Conservation (phyloP, 2,888 invertebrate genomes). For the Panzeria rudis region DNA sequence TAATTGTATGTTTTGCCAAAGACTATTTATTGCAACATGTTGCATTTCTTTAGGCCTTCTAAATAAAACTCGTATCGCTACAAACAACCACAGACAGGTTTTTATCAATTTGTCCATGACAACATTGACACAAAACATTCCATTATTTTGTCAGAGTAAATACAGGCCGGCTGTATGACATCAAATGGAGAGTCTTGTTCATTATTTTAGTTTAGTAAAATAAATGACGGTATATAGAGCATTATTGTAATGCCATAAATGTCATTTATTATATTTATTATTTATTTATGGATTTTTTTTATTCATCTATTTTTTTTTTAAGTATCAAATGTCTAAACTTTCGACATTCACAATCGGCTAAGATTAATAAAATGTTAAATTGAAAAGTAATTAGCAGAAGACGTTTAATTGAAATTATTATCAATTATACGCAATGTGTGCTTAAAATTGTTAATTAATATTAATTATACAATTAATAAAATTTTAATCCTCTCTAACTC, state of each 20-base stretch:
- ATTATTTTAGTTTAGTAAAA: constrained; percentile 20
- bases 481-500: too few species aligned
- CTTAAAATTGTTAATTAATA: constrained; percentile 28
- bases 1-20: constrained; percentile 53
- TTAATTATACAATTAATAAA: too few species aligned
- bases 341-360: background rate
- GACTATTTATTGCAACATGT: constrained; percentile 49
- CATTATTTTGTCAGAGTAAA: constrained; percentile 58
- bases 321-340: background rate
- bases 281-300: constrained; percentile 31
- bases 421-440: constrained; percentile 2
- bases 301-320: background rate
- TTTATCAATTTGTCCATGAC: constrained; percentile 64
- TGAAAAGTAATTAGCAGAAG: constrained; percentile 10
- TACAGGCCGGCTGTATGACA: constrained; percentile 45
- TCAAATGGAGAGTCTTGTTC: constrained; percentile 33
- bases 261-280: constrained; percentile 52
- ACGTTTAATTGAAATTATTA: background rate
- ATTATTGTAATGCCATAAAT: constrained; percentile 57
- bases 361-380: background rate
- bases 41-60: constrained; percentile 39
- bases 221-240: constrained; percentile 49
- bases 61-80: constrained; percentile 28
- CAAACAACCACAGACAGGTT: constrained; percentile 42
- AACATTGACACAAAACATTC: constrained; percentile 55